phyloP scores from a whole-genome alignment of 2,797 vertebrate species.

The Sebastes ruberrimus region DNA sequence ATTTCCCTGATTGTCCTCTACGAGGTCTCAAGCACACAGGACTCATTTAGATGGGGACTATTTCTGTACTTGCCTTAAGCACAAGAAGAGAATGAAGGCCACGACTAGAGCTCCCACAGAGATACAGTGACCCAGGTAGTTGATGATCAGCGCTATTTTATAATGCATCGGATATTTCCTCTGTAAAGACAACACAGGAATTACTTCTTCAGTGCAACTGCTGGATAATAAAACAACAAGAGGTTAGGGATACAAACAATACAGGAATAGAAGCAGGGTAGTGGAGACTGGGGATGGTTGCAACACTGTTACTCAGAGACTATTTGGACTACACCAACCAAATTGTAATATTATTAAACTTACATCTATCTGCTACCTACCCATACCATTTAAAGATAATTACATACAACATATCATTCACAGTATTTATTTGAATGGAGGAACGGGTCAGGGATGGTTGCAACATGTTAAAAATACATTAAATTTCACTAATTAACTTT shows the following conservation, averaged over 20 bases:
- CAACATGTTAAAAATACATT: too few species aligned
- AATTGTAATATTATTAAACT: too few species aligned
- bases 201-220: not conserved
- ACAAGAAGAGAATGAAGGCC: slow-evolving; percentile 96
- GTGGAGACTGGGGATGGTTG: too few species aligned
- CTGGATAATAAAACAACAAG: not conserved
- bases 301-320: too few species aligned
- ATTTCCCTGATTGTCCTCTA: slow-evolving; percentile 55
- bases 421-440: too few species aligned
- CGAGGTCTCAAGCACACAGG: slow-evolving; percentile 49
- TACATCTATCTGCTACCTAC: too few species aligned
- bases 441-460: too few species aligned
- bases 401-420: too few species aligned
- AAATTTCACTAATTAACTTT: too few species aligned
- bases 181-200: slow-evolving; percentile 72
- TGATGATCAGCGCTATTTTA: slow-evolving; percentile 94
- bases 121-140: slow-evolving; percentile 98
- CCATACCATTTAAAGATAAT: too few species aligned
- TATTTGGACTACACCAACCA: too few species aligned
- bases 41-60: slow-evolving; percentile 56
- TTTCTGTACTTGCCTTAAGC: slow-evolving; percentile 91
- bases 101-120: slow-evolving; percentile 93
- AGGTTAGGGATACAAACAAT: not conserved
- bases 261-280: not conserved
- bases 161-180: slow-evolving; percentile 95